Percentiles rank a stretch among this genome's conserved stretches.
phyloP scores from a whole-genome alignment of 2,113 vertebrate genomes.

The Brachyhypopomus gauderio region DNA sequence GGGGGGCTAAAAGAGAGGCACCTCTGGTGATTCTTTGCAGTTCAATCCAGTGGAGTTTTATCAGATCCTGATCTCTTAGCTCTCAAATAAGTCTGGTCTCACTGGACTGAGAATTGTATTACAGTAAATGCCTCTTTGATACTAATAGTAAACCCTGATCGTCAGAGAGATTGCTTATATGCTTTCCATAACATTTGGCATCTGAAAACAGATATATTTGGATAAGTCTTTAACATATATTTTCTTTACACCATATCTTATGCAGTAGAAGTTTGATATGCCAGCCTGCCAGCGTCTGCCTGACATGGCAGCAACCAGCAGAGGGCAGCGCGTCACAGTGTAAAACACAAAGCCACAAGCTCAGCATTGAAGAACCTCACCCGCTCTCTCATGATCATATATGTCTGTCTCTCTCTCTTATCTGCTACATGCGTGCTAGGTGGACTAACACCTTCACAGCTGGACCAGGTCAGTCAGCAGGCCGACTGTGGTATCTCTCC shows the following conservation, averaged over 20 bases:
- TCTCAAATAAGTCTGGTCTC: constrained; percentile 17
- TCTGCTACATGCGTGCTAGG: constrained; percentile 1
- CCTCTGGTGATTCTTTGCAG: not conserved
- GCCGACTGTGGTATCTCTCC: constrained; percentile 34
- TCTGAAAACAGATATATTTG: not conserved
- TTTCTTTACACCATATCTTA: not conserved
- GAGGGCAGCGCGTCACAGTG: constrained; percentile 32
- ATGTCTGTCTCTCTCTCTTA: constrained; percentile 13
- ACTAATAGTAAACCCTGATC: not conserved
- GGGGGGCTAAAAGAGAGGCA: constrained; percentile 6
- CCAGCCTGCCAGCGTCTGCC: not conserved
- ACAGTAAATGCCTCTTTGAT: not conserved
- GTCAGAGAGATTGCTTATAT: not conserved
- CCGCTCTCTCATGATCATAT: constrained; percentile 7
- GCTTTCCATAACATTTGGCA: not conserved
- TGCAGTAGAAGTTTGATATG: not conserved
- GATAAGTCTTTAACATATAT: not conserved
- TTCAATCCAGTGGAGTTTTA: not conserved
- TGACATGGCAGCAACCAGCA: constrained; percentile 11
- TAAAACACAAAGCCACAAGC: not conserved
- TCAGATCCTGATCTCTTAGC: constrained; percentile 8
- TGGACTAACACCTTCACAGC: constrained; percentile 34
- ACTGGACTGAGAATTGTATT: not conserved
- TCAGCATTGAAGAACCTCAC: not conserved
- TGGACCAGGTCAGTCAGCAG: constrained; percentile 45